Percentiles rank a stretch among this genome's conserved stretches.
phyloP scores from a whole-genome alignment of 2,797 vertebrate genomes.

The Crypturellus tataupa region DNA sequence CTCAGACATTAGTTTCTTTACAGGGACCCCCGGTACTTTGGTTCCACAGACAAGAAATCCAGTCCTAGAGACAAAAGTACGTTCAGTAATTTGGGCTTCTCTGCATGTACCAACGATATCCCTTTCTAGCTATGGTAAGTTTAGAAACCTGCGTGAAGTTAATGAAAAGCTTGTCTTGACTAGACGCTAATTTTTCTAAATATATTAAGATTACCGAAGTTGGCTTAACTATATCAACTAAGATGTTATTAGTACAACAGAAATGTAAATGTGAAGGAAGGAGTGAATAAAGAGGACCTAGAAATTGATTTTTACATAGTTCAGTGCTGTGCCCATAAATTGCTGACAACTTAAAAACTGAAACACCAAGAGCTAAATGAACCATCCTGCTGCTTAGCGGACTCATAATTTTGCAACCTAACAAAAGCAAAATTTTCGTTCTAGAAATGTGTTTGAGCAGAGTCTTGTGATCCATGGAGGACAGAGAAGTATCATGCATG shows the following conservation, averaged over 20 bases:
- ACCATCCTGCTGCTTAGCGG: not conserved
- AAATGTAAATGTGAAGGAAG: not conserved
- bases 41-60: not conserved
- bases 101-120: not conserved
- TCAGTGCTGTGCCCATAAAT: not conserved
- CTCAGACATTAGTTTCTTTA: not conserved
- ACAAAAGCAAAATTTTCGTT: not conserved
- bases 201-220: no score
- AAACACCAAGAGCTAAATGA: not conserved
- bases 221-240: no score
- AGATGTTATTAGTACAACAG: not conserved
- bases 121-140: not conserved
- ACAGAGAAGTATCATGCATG: not conserved
- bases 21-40: not conserved
- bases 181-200: no score
- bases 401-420: not conserved
- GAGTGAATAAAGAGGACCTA: not conserved
- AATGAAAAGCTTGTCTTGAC: slow-evolving; percentile 32
- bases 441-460: not conserved
- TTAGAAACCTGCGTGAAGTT: slow-evolving; percentile 1
- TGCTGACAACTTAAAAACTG: not conserved
- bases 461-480: not conserved
- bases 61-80: not conserved
- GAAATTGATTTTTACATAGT: not conserved
- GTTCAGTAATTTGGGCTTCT: not conserved